These are phyloP conservation scores for Acanthiza pusilla DNA, from an alignment of 2,797 vertebrate species.

Conservation along the genomic window DNA sequence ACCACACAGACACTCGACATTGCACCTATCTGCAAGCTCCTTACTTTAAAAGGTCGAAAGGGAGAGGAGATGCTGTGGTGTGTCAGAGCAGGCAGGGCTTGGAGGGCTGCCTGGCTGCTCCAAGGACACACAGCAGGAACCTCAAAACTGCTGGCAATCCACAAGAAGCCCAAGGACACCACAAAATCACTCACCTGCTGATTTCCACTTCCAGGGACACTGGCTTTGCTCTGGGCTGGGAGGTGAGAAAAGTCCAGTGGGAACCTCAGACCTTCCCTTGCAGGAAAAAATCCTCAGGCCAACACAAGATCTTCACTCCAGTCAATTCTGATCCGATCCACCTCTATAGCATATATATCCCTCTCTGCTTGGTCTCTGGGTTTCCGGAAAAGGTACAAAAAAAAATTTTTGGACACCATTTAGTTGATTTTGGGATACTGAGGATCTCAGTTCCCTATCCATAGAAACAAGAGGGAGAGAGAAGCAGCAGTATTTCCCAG, in stretches of 20 bases:
- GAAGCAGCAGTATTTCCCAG: neutral
- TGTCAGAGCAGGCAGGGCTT: neutral
- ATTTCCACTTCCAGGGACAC: neutral
- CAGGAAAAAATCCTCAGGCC: neutral
- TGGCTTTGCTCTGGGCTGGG: accelerated
- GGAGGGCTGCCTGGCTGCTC: neutral
- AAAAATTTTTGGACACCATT: neutral
- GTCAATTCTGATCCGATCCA: neutral
- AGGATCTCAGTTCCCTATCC: neutral
- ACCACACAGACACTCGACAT: neutral
- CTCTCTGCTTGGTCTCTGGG: neutral
- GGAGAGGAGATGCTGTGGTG: neutral
- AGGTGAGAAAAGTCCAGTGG: neutral
- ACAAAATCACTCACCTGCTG: neutral
- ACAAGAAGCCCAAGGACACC: neutral
- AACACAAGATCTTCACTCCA: neutral
- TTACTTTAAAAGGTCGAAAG: neutral
- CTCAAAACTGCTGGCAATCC: neutral
- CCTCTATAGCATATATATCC: accelerated
- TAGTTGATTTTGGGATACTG: neutral
- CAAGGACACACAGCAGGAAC: neutral
- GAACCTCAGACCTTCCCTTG: neutral
- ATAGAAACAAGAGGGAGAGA: neutral
- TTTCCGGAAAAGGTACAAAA: neutral
- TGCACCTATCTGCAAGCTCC: neutral